Evolutionary conservation across 2,113 vertebrate genomes (phyloP).

Genomic region (Pseudolaguvia tuberculata): DNA sequence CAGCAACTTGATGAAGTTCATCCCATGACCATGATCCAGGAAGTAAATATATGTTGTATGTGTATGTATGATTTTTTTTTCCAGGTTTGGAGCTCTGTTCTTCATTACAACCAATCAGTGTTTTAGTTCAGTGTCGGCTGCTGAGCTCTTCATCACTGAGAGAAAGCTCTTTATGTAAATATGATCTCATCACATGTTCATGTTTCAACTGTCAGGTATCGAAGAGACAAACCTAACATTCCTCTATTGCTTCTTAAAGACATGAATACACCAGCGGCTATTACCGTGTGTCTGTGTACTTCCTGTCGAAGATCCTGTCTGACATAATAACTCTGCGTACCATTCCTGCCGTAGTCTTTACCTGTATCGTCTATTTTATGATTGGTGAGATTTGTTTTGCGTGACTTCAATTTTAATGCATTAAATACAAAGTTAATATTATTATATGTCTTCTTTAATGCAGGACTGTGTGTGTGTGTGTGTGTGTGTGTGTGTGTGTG

Average conservation of each 20-base stretch:
- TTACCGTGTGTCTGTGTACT: constrained; percentile 87
- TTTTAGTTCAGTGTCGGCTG: constrained; percentile 81
- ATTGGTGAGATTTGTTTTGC: constrained; percentile 70
- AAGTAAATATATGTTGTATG: neutral
- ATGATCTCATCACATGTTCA: neutral
- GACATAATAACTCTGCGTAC: constrained; percentile 79
- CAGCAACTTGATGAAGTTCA: too few species aligned
- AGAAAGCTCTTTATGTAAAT: constrained; percentile 89
- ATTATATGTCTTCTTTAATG: neutral
- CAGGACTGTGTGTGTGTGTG: too few species aligned
- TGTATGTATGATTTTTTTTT: constrained; percentile 3
- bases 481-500: too few species aligned
- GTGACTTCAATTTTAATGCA: neutral
- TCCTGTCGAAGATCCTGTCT: constrained; percentile 81
- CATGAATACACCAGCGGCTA: constrained; percentile 96
- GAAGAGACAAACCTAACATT: neutral
- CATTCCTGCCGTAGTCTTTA: constrained; percentile 78
- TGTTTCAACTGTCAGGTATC: too few species aligned
- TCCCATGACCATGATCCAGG: neutral
- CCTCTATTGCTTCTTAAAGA: constrained; percentile 63
- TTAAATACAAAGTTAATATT: neutral
- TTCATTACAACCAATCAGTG: constrained; percentile 90
- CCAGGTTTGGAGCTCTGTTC: constrained; percentile 85
- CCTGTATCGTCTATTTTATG: constrained; percentile 81
- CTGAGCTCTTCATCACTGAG: constrained; percentile 86